Percentiles rank a stretch among this genome's conserved stretches.
phyloP scores from a whole-genome alignment of 2,113 vertebrate species.

The Psittacus erithacus region DNA sequence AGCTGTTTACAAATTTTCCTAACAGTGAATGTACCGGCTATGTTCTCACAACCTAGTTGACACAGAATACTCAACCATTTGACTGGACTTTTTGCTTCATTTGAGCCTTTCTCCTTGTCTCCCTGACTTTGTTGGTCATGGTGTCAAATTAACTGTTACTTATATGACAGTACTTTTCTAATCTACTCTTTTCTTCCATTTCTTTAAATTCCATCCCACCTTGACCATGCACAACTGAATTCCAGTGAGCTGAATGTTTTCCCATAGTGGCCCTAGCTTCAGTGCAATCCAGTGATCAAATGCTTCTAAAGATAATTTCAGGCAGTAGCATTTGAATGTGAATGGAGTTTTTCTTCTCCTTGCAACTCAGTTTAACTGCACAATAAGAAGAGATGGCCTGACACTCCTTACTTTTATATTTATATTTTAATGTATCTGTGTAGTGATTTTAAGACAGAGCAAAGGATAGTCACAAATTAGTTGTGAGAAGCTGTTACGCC shows the following conservation, averaged over 20 bases:
- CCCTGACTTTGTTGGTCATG: neutral
- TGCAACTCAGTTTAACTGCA: neutral
- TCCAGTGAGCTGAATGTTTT: neutral
- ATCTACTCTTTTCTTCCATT: neutral
- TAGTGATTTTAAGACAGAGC: neutral
- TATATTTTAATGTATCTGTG: neutral
- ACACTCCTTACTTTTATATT: neutral
- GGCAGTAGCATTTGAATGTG: neutral
- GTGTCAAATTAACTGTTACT: neutral
- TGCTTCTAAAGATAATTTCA: neutral
- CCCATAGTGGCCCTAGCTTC: neutral
- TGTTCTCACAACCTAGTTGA: neutral
- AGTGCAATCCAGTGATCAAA: neutral
- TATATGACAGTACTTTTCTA: neutral
- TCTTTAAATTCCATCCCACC: neutral
- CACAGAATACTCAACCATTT: neutral
- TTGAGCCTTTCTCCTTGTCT: neutral
- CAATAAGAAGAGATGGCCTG: neutral
- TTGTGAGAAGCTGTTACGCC: neutral
- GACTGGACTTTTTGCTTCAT: neutral
- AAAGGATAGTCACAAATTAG: neutral
- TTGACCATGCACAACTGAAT: neutral
- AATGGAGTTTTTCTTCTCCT: neutral
- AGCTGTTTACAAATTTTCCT: neutral
- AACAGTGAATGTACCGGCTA: neutral